Percentiles rank a stretch among this genome's conserved stretches.
These are phyloP conservation scores for Python bivittatus DNA, from an alignment of 2,113 vertebrate species.

Conservation along the genomic window DNA sequence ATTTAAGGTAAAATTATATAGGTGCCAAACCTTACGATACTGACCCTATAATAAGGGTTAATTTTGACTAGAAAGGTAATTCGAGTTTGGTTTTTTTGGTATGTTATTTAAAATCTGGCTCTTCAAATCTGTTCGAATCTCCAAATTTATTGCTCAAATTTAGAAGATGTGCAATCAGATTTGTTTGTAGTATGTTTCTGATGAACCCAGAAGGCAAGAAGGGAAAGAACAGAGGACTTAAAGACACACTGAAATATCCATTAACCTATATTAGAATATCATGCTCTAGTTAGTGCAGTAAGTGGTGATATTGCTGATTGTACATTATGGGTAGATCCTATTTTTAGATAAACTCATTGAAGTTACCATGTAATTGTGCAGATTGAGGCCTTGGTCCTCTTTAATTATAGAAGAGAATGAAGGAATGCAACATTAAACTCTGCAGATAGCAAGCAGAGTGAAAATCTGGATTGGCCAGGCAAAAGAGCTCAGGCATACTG, in stretches of 20 bases:
- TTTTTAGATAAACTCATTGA: neutral
- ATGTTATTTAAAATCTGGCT: neutral
- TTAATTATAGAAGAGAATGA: neutral
- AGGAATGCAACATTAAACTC: neutral
- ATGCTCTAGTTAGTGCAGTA: neutral
- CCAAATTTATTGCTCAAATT: neutral
- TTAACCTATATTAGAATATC: neutral
- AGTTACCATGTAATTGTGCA: neutral
- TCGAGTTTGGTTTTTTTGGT: neutral
- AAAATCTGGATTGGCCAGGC: neutral
- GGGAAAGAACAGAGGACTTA: neutral
- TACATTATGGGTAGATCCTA: neutral
- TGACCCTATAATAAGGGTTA: neutral
- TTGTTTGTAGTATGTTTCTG: neutral
- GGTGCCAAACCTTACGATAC: neutral
- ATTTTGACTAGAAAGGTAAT: neutral
- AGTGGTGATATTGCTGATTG: neutral
- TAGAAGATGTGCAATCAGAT: neutral
- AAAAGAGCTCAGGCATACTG: neutral
- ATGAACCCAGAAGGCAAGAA: neutral
- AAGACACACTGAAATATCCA: neutral
- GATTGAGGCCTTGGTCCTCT: neutral
- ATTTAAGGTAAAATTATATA: constrained; percentile 3
- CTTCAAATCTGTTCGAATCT: neutral
- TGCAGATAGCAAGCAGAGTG: neutral